Percentiles rank a stretch among this genome's conserved stretches.
Conservation (phyloP, 2,888 invertebrate genomes). For the Digitonthophagus gazella region DNA sequence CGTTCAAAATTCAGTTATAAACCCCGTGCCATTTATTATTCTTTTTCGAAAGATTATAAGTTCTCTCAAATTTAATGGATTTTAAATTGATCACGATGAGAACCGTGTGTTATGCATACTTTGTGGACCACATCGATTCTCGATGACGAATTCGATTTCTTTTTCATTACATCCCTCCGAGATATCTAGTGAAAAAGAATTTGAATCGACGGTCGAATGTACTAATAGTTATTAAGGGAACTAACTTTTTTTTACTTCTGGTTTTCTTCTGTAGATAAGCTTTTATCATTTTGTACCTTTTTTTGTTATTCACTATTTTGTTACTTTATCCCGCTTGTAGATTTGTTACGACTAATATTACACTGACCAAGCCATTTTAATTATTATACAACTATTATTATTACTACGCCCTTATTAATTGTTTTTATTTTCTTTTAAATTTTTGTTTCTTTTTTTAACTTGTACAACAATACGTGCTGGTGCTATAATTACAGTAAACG, state of each 20-base stretch:
- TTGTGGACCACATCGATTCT: constrained; percentile 13
- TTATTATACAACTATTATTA: constrained; percentile 2
- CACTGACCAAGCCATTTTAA: neutral
- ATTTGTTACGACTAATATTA: neutral
- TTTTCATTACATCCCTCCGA: constrained; percentile 41
- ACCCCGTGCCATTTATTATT: constrained; percentile 26
- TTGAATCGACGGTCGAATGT: constrained; percentile 32
- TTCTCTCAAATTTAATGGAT: constrained; percentile 26
- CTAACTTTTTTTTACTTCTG: neutral
- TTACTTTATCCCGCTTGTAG: neutral
- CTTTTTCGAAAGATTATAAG: constrained; percentile 21
- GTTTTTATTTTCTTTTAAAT: neutral
- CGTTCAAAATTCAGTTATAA: constrained; percentile 13
- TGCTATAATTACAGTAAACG: constrained; percentile 28
- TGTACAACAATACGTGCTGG: constrained; percentile 26
- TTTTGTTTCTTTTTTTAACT: neutral
- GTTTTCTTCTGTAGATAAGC: constrained; percentile 18
- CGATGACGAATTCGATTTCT: constrained; percentile 38
- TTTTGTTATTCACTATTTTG: neutral
- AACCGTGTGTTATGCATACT: constrained; percentile 18
- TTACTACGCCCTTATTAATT: constrained; percentile 5
- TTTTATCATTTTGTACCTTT: neutral
- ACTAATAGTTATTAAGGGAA: constrained; percentile 8
- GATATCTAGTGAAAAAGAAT: constrained; percentile 46
- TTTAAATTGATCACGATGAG: constrained; percentile 26